Percentiles rank a stretch among this genome's conserved stretches.
phyloP scores from a whole-genome alignment of 2,888 invertebrate genomes.

The Eupithecia centaureata region DNA sequence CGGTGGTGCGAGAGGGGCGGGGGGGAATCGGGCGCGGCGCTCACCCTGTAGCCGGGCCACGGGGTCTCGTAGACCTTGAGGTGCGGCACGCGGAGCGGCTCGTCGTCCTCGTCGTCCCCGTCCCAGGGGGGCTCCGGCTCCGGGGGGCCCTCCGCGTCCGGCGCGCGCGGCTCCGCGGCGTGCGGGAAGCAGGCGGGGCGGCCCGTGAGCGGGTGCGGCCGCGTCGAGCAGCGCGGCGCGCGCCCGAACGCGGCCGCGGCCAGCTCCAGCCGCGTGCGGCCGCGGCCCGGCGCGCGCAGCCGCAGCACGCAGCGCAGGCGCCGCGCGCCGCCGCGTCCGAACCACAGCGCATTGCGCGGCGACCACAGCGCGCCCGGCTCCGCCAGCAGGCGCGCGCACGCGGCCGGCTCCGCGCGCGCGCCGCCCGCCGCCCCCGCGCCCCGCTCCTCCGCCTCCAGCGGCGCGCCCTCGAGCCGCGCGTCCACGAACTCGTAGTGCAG shows the following conservation, averaged over 20 bases:
- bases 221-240: slow-evolving; percentile 85
- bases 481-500: slow-evolving; percentile 93
- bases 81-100: slow-evolving; percentile 77
- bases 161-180: slow-evolving; percentile 47
- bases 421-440: slow-evolving; percentile 56
- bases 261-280: slow-evolving; percentile 86
- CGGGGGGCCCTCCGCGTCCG: slow-evolving; percentile 46
- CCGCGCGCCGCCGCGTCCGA: slow-evolving; percentile 91
- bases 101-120: slow-evolving; percentile 58
- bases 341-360: slow-evolving; percentile 92
- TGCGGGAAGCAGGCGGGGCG: slow-evolving; percentile 76
- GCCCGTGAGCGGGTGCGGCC: slow-evolving; percentile 88
- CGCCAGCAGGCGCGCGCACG: slow-evolving; percentile 66
- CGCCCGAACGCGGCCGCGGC: slow-evolving; percentile 89
- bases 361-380: slow-evolving; percentile 86
- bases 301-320: slow-evolving; percentile 91
- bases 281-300: slow-evolving; percentile 87
- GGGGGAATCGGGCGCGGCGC: slow-evolving; percentile 25
- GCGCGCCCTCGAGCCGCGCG: slow-evolving; percentile 89
- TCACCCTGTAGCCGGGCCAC: slow-evolving; percentile 86
- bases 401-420: slow-evolving; percentile 62
- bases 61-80: slow-evolving; percentile 87
- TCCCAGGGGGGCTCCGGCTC: slow-evolving; percentile 41
- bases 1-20: slow-evolving; percentile 64
- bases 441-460: slow-evolving; percentile 72